phyloP scores from a whole-genome alignment of 2,113 vertebrate genomes.

The Cololabis saira region DNA sequence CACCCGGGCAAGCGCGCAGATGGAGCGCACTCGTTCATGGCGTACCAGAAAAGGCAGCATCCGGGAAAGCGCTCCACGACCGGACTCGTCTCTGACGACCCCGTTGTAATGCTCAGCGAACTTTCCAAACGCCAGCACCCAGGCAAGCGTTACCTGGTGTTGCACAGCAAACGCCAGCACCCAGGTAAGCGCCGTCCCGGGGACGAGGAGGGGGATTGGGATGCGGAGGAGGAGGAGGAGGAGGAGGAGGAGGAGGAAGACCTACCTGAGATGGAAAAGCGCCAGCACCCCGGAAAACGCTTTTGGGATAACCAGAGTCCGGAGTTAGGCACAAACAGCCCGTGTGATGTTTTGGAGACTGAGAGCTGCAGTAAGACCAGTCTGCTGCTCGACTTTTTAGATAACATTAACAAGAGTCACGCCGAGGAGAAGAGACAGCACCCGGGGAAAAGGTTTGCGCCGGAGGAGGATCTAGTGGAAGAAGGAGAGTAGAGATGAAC shows the following conservation, averaged over 20 bases:
- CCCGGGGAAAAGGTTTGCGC: conserved; percentile 84
- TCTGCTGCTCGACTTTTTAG: conserved; percentile 85
- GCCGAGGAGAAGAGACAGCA: conserved; percentile 88
- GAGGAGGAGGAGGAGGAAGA: conserved; percentile 70
- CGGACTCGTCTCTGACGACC: conserved; percentile 69
- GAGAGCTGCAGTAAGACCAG: conserved; percentile 81
- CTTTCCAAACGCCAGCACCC: conserved; percentile 87
- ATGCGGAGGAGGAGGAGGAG: conserved; percentile 48
- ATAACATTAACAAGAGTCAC: conserved; percentile 77
- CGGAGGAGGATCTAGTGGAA: conserved; percentile 74
- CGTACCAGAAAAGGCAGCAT: conserved; percentile 83
- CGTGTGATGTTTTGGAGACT: conserved; percentile 79
- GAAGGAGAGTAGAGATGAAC: conserved; percentile 74
- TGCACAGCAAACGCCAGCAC: conserved; percentile 80
- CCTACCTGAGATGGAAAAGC: conserved; percentile 78
- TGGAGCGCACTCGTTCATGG: conserved; percentile 61
- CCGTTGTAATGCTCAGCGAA: conserved; percentile 66
- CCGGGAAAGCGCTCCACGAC: conserved; percentile 80
- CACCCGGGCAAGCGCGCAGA: conserved; percentile 86
- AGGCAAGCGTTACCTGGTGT: conserved; percentile 81
- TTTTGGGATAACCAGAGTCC: conserved; percentile 74
- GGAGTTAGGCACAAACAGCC: conserved; percentile 71
- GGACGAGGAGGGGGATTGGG: conserved; percentile 57
- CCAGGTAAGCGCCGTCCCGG: conserved; percentile 79
- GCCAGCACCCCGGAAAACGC: conserved; percentile 88